Percentiles rank a stretch among this genome's conserved stretches.
Evolutionary conservation across 2,888 invertebrate species (phyloP).

Genomic region (Calliopum simillimum): DNA sequence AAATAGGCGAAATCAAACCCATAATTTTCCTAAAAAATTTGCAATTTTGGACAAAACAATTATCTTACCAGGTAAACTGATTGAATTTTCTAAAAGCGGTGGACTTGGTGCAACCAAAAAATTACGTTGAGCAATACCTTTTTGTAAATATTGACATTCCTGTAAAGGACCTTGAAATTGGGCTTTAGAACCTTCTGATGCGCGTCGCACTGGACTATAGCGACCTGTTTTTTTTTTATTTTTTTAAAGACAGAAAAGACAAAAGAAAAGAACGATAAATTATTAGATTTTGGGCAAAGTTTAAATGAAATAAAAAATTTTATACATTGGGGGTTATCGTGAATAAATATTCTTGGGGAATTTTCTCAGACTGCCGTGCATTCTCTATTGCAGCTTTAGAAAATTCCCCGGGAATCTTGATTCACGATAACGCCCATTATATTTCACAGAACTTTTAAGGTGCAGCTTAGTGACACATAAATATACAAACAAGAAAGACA

Average conservation of each 20-base stretch:
- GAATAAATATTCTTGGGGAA: too few relatives aligned
- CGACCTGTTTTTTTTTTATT: slow-evolving; percentile 65
- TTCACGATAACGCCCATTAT: neutral
- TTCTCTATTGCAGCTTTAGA: too few relatives aligned
- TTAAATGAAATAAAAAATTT: neutral
- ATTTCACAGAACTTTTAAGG: neutral
- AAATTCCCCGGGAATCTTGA: too few relatives aligned
- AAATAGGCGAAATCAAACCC: too few relatives aligned
- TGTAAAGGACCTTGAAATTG: slow-evolving; percentile 77
- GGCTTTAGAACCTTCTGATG: slow-evolving; percentile 77
- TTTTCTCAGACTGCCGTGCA: too few relatives aligned
- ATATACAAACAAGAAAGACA: neutral
- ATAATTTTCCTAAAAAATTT: neutral
- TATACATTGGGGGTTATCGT: too few relatives aligned
- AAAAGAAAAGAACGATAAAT: slow-evolving; percentile 21
- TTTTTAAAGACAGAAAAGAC: neutral
- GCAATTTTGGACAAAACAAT: neutral
- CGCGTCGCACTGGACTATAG: slow-evolving; percentile 91
- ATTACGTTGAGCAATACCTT: slow-evolving; percentile 68
- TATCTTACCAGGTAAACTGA: slow-evolving; percentile 67
- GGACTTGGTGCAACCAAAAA: slow-evolving; percentile 67
- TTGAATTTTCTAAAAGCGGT: slow-evolving; percentile 67
- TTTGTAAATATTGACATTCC: slow-evolving; percentile 82
- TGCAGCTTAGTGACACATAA: neutral
- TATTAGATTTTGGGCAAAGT: neutral